These are phyloP conservation scores for Lethenteron reissneri DNA, from an alignment of 2,113 vertebrate genomes.

Conservation along the genomic window DNA sequence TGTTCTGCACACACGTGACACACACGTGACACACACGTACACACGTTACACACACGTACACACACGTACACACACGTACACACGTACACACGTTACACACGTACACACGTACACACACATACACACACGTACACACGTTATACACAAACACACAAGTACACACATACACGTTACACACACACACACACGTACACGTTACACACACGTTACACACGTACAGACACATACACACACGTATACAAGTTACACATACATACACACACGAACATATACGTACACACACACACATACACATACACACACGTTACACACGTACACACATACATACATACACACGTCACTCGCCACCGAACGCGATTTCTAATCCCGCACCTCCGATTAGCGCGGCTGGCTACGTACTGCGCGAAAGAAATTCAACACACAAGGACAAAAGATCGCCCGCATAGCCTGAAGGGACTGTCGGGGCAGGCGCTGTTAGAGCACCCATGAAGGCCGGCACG, in stretches of 20 bases:
- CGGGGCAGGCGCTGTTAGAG: too few species aligned
- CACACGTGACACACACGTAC: neutral
- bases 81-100: conserved; percentile 1
- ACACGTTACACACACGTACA: neutral
- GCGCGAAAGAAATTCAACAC: too few species aligned
- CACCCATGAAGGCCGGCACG: too few species aligned
- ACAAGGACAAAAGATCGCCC: too few species aligned
- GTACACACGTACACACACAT: neutral
- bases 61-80: neutral
- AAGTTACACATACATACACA: neutral
- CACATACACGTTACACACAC: neutral
- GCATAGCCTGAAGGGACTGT: too few species aligned
- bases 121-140: neutral
- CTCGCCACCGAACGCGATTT: too few species aligned
- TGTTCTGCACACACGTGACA: conserved; percentile 23
- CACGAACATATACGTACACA: neutral
- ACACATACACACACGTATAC: neutral
- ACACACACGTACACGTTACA: neutral
- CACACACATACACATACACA: neutral
- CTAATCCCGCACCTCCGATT: too few species aligned
- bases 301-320: neutral
- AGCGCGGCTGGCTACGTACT: too few species aligned
- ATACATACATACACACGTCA: neutral
- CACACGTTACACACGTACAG: neutral
- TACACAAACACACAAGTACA: neutral